Conservation (phyloP, 2,888 invertebrate genomes). For the Lingula anatina region DNA sequence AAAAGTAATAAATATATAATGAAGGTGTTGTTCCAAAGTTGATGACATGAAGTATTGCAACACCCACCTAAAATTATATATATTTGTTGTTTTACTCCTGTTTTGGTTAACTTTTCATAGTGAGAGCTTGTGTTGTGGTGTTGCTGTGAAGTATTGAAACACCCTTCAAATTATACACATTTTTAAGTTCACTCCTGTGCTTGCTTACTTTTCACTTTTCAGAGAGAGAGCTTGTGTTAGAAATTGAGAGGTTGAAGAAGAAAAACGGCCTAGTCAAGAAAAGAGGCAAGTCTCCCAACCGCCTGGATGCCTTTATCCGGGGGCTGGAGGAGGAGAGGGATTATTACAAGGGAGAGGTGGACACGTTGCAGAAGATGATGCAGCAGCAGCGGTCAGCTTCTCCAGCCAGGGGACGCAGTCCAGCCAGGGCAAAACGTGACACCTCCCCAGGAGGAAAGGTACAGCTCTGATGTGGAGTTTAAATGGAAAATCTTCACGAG, state of each 20-base stretch:
- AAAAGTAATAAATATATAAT: too few relatives aligned
- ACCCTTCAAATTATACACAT: too few relatives aligned
- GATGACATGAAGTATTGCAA: too few relatives aligned
- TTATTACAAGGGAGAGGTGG: constrained; percentile 48
- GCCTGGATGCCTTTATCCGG: constrained; percentile 43
- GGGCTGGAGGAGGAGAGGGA: constrained; percentile 50
- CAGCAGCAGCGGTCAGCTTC: constrained; percentile 23
- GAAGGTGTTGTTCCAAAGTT: too few relatives aligned
- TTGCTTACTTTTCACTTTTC: constrained; percentile 7
- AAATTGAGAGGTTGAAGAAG: constrained; percentile 49
- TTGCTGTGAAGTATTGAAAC: neutral
- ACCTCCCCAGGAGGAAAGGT: constrained; percentile 22
- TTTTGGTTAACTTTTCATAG: neutral
- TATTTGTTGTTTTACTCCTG: too few relatives aligned
- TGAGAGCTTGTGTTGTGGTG: neutral
- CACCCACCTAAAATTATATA: too few relatives aligned
- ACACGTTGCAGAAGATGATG: constrained; percentile 37
- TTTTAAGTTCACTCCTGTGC: neutral
- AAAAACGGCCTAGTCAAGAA: constrained; percentile 23
- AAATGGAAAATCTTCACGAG: too few relatives aligned
- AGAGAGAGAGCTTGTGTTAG: constrained; percentile 52
- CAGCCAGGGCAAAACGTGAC: constrained; percentile 21
- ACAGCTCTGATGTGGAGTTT: too few relatives aligned
- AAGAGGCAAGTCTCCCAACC: constrained; percentile 36
- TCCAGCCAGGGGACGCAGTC: constrained; percentile 26